Conservation (phyloP, 2,113 vertebrate species). For the Peromyscus leucopus region DNA sequence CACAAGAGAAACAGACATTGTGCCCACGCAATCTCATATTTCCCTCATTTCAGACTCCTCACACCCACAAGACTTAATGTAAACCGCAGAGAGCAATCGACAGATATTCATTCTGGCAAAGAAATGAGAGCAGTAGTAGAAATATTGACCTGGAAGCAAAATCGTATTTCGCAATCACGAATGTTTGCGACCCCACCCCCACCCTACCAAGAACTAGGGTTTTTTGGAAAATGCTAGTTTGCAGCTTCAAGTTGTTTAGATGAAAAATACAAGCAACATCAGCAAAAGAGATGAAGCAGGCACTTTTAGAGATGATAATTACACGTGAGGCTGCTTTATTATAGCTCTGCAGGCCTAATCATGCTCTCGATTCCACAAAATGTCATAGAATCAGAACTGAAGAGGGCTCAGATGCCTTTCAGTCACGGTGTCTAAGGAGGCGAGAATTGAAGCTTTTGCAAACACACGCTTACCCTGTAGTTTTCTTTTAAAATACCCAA, state of each 20-base stretch:
- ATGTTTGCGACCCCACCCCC: background rate
- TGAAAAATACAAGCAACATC: constrained; percentile 69
- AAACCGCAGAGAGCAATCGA: background rate
- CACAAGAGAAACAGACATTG: background rate
- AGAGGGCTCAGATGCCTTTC: constrained; percentile 56
- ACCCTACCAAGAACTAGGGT: background rate
- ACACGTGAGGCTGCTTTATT: constrained; percentile 51
- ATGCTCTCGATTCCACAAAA: constrained; percentile 53
- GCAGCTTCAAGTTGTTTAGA: constrained; percentile 64
- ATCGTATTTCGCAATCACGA: background rate
- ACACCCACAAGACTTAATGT: background rate
- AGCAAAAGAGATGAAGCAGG: constrained; percentile 68
- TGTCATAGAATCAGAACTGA: constrained; percentile 66
- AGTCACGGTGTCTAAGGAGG: constrained; percentile 47
- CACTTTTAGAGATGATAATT: constrained; percentile 78
- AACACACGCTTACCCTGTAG: constrained; percentile 51
- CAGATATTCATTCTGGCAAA: background rate
- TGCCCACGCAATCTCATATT: background rate
- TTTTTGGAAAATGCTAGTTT: constrained; percentile 73
- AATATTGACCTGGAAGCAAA: background rate
- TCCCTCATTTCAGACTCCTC: background rate
- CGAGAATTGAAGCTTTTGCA: constrained; percentile 31
- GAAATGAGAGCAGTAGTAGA: background rate
- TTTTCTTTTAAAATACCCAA: constrained; percentile 70
- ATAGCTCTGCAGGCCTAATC: constrained; percentile 62